Percentiles rank a stretch among this genome's conserved stretches.
Evolutionary conservation across 2,888 invertebrate species (phyloP).

Genomic region (Trissonchulus latispiculum): DNA sequence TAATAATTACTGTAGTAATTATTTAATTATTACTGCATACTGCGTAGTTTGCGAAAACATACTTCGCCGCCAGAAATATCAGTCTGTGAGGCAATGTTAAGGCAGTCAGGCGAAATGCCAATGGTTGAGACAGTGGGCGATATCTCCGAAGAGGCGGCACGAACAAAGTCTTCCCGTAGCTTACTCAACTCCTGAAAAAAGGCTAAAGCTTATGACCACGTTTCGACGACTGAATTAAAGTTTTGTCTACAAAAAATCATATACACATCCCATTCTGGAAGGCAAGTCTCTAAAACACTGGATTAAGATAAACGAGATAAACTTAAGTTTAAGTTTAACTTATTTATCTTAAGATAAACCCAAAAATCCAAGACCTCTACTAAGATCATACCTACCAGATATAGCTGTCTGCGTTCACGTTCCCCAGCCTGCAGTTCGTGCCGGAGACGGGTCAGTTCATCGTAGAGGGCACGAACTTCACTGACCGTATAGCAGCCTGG

Average conservation of each 20-base stretch:
- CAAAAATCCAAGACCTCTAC: too few species aligned
- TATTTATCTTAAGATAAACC: too few species aligned
- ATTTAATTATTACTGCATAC: too few species aligned
- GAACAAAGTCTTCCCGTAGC: conserved; percentile 15
- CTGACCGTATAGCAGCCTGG: conserved; percentile 78
- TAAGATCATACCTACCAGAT: conserved; percentile 1
- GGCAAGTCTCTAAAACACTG: too few species aligned
- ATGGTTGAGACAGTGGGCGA: conserved; percentile 8
- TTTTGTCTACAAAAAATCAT: too few species aligned
- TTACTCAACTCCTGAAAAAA: conserved; percentile 13
- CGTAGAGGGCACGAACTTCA: conserved; percentile 90
- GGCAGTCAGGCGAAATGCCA: neutral
- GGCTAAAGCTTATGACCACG: too few species aligned
- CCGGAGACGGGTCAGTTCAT: conserved; percentile 68
- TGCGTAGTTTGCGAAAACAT: too few species aligned
- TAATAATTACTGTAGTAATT: too few species aligned
- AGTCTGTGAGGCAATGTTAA: conserved; percentile 68
- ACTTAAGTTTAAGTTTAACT: too few species aligned
- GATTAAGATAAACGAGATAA: too few species aligned
- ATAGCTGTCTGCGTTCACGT: conserved; percentile 2
- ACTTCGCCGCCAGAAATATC: conserved; percentile 88
- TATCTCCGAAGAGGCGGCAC: conserved; percentile 2
- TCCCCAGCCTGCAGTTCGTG: conserved; percentile 18
- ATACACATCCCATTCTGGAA: too few species aligned
- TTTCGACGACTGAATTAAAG: too few species aligned